Evolutionary conservation across 2,113 vertebrate species (phyloP).

Genomic region (Tetraodon nigroviridis): DNA sequence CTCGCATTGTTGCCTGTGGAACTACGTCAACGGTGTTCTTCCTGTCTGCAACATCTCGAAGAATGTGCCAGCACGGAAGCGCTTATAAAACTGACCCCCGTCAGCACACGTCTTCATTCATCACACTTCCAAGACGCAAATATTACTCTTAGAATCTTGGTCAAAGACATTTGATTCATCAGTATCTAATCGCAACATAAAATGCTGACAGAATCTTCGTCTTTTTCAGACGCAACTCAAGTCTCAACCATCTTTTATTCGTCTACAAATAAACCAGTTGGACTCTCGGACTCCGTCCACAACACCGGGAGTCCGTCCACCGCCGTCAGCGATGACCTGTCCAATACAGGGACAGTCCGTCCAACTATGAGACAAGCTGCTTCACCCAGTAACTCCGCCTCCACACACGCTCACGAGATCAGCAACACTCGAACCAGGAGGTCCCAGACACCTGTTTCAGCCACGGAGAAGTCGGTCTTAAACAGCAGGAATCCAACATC

Average conservation of each 20-base stretch:
- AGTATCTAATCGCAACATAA: not conserved
- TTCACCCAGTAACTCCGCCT: not conserved
- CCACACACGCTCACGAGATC: not conserved
- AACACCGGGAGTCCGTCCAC: not conserved
- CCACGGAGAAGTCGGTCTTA: not conserved
- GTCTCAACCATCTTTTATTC: constrained; percentile 11
- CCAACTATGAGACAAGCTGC: constrained; percentile 1
- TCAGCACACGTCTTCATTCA: too few relatives aligned
- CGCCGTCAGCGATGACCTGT: not conserved
- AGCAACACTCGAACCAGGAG: constrained; percentile 34
- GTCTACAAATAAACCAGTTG: constrained; percentile 15
- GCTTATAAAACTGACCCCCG: not conserved
- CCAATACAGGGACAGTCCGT: not conserved
- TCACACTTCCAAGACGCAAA: too few relatives aligned
- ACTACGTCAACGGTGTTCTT: constrained; percentile 46
- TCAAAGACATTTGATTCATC: too few relatives aligned
- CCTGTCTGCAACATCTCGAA: constrained; percentile 15
- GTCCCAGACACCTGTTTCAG: not conserved
- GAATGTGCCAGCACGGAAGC: not conserved
- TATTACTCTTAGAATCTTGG: too few relatives aligned
- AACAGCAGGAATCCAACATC: not conserved
- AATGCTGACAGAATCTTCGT: not conserved
- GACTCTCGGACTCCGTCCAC: not conserved
- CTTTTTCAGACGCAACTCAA: constrained; percentile 39
- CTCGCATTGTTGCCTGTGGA: constrained; percentile 53